Evolutionary conservation across 1,140 invertebrate species (phyloP).

Genomic region (Nephotettix cincticeps): DNA sequence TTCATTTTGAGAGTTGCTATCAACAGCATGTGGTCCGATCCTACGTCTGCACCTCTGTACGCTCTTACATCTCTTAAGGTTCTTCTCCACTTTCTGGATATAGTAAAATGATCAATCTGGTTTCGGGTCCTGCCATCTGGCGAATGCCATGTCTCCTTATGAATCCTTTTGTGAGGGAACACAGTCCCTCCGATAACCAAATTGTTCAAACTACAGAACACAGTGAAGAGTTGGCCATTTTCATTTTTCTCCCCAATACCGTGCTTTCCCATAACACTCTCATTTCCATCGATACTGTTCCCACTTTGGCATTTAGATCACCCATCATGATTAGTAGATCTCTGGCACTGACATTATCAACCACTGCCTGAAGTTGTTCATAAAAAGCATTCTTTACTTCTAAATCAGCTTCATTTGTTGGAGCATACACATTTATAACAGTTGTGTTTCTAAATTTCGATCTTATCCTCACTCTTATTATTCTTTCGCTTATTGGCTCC

Average conservation of each 20-base stretch:
- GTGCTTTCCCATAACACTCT: not conserved
- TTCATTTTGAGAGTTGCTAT: too few relatives aligned
- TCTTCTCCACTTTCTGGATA: not conserved
- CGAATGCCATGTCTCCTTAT: not conserved
- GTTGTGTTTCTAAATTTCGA: constrained; percentile 28
- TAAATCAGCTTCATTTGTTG: constrained; percentile 17
- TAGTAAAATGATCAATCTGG: not conserved
- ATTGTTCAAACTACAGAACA: not conserved
- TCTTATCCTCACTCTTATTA: constrained; percentile 22
- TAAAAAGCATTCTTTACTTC: constrained; percentile 20
- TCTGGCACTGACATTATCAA: constrained; percentile 3
- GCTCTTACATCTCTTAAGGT: not conserved
- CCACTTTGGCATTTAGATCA: constrained; percentile 28
- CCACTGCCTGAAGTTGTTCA: not conserved
- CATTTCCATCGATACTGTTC: not conserved
- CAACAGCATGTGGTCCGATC: not conserved
- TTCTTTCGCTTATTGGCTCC: constrained; percentile 20
- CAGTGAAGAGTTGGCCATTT: not conserved
- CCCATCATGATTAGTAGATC: constrained; percentile 29
- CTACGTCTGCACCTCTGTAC: not conserved
- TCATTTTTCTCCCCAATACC: not conserved
- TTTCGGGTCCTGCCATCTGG: not conserved
- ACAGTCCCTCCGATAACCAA: not conserved
- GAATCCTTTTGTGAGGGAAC: not conserved
- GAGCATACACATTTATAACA: constrained; percentile 22